These are phyloP conservation scores for Mus minutoides DNA, from an alignment of 2,797 vertebrate species.

Conservation along the genomic window DNA sequence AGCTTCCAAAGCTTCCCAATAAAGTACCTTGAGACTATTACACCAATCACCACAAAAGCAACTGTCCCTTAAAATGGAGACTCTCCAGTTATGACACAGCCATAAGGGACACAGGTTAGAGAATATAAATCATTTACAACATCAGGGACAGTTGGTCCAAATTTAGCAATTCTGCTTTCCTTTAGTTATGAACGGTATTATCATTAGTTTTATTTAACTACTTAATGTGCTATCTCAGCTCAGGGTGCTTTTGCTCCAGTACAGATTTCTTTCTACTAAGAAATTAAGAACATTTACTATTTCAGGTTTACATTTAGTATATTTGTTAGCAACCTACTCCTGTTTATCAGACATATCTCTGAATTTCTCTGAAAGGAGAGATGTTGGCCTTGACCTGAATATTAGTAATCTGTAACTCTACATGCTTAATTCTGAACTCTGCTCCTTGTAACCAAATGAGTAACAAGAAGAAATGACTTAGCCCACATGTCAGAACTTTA, in stretches of 20 bases:
- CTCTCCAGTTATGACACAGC: not conserved
- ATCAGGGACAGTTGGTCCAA: not conserved
- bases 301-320: not conserved
- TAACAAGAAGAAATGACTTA: not conserved
- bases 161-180: not conserved
- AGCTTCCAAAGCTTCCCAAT: not conserved
- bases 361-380: not conserved
- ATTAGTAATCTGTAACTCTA: not conserved
- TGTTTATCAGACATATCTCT: not conserved
- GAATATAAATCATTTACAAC: not conserved
- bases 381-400: not conserved
- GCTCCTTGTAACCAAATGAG: not conserved
- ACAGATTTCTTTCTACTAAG: not conserved
- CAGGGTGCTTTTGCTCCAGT: not conserved
- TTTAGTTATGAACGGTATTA: not conserved
- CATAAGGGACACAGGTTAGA: not conserved
- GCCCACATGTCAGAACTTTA: not conserved
- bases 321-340: not conserved
- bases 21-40: not conserved
- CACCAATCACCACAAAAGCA: not conserved
- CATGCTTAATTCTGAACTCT: not conserved
- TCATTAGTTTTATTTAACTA: conserved; percentile 6
- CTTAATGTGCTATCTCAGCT: not conserved
- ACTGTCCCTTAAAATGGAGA: not conserved
- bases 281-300: not conserved